phyloP scores from a whole-genome alignment of 2,797 vertebrate genomes.

The Hybognathus amarus region DNA sequence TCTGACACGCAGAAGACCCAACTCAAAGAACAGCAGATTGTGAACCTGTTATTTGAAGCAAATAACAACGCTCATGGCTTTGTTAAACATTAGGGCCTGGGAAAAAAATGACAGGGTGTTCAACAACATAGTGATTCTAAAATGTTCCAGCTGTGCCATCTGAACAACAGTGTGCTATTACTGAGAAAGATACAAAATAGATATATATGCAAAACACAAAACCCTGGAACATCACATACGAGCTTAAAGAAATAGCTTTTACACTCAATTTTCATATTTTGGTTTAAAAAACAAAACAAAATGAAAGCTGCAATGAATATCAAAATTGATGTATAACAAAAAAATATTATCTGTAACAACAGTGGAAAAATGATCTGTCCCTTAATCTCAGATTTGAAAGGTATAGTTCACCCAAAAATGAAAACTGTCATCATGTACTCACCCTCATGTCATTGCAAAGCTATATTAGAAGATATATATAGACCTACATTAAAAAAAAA shows the following conservation, averaged over 20 bases:
- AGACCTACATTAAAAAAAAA: neutral
- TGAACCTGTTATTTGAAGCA: constrained; percentile 28
- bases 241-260: constrained; percentile 66
- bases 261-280: constrained; percentile 55
- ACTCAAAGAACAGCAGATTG: constrained; percentile 8
- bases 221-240: constrained; percentile 54
- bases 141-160: constrained; percentile 45
- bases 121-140: constrained; percentile 48
- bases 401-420: neutral
- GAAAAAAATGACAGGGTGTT: constrained; percentile 38
- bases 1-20: constrained; percentile 8
- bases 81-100: constrained; percentile 34
- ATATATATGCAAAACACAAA: constrained; percentile 28
- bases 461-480: neutral
- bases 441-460: neutral
- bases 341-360: neutral
- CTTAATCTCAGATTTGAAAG: constrained; percentile 5
- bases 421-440: neutral
- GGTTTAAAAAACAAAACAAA: constrained; percentile 45
- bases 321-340: constrained; percentile 27
- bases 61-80: constrained; percentile 32
- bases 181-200: neutral
- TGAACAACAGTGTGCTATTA: constrained; percentile 46
- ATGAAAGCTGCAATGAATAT: constrained; percentile 23
- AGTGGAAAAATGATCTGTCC: neutral